These are phyloP conservation scores for Ornithoptera priamus DNA, from an alignment of 2,888 invertebrate species.

Conservation along the genomic window DNA sequence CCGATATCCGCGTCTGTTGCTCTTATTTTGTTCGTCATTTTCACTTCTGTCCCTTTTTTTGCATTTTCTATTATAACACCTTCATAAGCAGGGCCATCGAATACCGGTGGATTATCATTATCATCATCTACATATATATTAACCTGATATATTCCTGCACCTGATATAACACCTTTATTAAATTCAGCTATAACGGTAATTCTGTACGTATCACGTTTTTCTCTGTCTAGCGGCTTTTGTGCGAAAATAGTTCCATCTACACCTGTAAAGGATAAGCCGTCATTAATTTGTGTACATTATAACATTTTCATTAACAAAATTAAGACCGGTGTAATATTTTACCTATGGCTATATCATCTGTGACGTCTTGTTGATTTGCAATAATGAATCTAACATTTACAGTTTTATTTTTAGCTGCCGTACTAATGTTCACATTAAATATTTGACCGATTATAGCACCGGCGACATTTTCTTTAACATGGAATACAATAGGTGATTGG, in stretches of 20 bases:
- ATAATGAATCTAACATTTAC: constrained; percentile 85
- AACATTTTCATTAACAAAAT: neutral
- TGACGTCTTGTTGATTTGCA: constrained; percentile 90
- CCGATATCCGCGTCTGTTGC: constrained; percentile 87
- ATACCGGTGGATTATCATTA: constrained; percentile 92
- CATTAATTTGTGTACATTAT: neutral
- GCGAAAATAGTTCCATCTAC: constrained; percentile 90
- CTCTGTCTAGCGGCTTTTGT: constrained; percentile 87
- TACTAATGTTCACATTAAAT: constrained; percentile 78
- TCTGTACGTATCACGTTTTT: constrained; percentile 85
- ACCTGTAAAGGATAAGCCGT: constrained; percentile 46
- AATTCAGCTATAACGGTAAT: constrained; percentile 90
- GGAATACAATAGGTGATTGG: constrained; percentile 86
- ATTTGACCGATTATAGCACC: constrained; percentile 87
- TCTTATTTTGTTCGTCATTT: constrained; percentile 83
- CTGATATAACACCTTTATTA: constrained; percentile 83
- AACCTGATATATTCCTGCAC: constrained; percentile 89
- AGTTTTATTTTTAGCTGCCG: constrained; percentile 51
- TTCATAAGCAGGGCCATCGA: constrained; percentile 85
- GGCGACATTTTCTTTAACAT: constrained; percentile 87
- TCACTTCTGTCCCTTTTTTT: constrained; percentile 83
- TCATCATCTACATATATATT: constrained; percentile 90
- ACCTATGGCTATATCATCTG: constrained; percentile 88
- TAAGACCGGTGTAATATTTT: constrained; percentile 35
- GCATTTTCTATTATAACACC: constrained; percentile 90